Conservation (phyloP, 2,888 invertebrate species). For the Lathronympha strigana region DNA sequence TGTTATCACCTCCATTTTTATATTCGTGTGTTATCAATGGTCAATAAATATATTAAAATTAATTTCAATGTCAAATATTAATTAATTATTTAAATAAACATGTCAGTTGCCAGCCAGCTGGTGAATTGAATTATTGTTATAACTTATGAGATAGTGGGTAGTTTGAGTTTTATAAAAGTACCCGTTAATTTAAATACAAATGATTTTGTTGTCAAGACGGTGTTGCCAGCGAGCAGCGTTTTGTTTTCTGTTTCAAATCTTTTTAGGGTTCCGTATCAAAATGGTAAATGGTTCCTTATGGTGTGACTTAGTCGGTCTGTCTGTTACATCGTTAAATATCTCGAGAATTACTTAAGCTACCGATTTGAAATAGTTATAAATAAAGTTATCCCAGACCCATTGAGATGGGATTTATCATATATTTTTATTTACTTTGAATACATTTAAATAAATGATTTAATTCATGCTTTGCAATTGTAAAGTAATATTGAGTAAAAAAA, state of each 20-base stretch:
- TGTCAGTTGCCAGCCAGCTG: slow-evolving; percentile 53
- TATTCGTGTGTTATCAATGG: slow-evolving; percentile 16
- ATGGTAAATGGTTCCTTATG: too few relatives aligned
- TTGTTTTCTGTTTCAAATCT: background rate
- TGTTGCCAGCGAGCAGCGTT: background rate
- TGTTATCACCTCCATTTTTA: slow-evolving; percentile 47
- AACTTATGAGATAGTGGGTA: slow-evolving; percentile 10
- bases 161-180: background rate
- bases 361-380: too few relatives aligned
- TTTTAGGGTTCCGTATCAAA: background rate
- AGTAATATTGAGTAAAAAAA: background rate
- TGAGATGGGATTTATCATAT: too few relatives aligned
- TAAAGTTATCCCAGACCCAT: too few relatives aligned
- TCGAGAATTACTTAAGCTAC: too few relatives aligned
- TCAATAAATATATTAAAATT: slow-evolving; percentile 37
- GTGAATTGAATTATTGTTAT: slow-evolving; percentile 29
- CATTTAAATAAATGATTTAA: too few relatives aligned
- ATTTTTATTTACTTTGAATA: background rate
- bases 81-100: slow-evolving; percentile 38
- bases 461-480: too few relatives aligned
- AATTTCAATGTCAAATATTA: slow-evolving; percentile 45
- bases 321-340: too few relatives aligned
- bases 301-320: too few relatives aligned
- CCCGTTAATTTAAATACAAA: background rate
- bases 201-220: background rate